These are phyloP conservation scores for Eilema griseolum DNA, from an alignment of 2,888 invertebrate species.

Conservation along the genomic window DNA sequence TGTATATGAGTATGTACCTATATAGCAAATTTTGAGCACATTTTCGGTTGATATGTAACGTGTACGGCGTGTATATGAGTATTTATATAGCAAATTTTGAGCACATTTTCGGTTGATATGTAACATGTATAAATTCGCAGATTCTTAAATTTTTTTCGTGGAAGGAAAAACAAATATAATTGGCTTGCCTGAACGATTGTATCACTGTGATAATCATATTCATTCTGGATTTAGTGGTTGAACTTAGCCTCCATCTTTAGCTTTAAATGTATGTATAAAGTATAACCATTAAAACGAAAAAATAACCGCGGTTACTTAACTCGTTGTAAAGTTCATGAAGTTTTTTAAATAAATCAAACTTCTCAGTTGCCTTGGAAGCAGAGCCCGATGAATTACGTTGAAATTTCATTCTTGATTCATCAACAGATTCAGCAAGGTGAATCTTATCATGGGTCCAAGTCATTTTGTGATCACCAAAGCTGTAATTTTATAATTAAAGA, in stretches of 20 bases:
- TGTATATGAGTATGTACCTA: no score
- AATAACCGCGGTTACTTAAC: no score
- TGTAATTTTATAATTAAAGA: conserved; percentile 81
- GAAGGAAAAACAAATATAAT: not conserved
- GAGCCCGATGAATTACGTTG: conserved; percentile 77
- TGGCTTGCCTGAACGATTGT: not conserved
- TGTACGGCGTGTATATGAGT: no score
- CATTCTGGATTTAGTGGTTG: not conserved
- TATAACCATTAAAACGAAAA: no score
- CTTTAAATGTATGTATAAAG: no score
- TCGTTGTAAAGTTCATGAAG: conserved; percentile 83
- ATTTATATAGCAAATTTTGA: no score
- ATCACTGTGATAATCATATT: not conserved
- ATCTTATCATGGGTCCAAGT: conserved; percentile 86
- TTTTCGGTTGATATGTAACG: no score
- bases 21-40: no score
- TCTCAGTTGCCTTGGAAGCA: conserved; percentile 72
- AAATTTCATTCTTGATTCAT: conserved; percentile 82
- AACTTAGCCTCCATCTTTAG: no score
- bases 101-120: no score
- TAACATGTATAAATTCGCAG: no score
- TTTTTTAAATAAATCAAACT: conserved; percentile 84
- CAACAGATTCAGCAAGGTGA: conserved; percentile 82
- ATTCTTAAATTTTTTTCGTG: not conserved
- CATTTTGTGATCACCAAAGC: conserved; percentile 85